Conservation (phyloP, 2,113 vertebrate species). For the Indicator maculatus region DNA sequence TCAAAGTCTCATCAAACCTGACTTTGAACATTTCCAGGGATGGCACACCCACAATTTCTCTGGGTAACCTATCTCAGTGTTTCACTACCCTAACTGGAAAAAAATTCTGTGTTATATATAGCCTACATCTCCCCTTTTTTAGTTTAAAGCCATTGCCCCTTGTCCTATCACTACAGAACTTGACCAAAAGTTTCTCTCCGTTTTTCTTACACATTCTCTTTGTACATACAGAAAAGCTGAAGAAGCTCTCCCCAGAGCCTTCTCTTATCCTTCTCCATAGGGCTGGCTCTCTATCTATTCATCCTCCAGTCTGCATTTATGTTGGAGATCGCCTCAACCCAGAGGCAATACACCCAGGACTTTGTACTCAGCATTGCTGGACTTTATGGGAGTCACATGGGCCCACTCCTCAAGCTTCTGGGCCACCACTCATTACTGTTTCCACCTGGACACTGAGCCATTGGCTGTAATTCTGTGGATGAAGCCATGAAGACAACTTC, state of each 20-base stretch:
- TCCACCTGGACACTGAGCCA: neutral
- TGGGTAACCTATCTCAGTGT: neutral
- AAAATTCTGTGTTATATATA: no score
- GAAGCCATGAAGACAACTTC: neutral
- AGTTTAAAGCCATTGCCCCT: neutral
- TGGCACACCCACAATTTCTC: neutral
- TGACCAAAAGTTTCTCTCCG: no score
- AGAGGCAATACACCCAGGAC: neutral
- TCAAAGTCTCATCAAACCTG: neutral
- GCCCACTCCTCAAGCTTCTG: neutral
- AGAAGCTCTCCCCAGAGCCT: rapidly evolving
- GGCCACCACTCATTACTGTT: neutral
- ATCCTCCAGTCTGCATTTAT: neutral
- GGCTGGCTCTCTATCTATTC: neutral
- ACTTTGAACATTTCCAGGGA: neutral
- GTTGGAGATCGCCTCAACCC: rapidly evolving
- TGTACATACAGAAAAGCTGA: neutral
- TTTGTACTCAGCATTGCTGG: neutral
- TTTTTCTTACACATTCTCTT: neutral
- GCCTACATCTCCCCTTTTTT: neutral
- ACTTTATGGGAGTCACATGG: rapidly evolving
- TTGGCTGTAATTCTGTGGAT: rapidly evolving
- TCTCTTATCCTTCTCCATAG: neutral
- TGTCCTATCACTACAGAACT: neutral
- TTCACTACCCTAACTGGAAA: no score